Evolutionary conservation across 2,797 vertebrate species (phyloP), one percentile per base, ranked within the genome.

Genomic region (Threskiornis aethiopicus): DNA sequence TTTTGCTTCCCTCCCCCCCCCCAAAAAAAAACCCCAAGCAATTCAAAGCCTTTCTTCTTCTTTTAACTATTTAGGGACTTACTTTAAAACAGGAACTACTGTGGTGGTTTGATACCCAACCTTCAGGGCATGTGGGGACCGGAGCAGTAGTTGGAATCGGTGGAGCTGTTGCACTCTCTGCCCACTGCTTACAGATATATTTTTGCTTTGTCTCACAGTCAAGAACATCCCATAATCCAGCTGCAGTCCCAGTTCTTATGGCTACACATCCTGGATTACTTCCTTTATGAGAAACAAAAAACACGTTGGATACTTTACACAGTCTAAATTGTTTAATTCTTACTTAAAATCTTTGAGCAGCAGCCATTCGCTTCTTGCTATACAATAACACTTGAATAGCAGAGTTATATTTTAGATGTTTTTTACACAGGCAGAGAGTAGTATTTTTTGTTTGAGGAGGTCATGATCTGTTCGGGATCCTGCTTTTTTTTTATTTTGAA

Each of bases 221-320:
- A 84, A 99, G 85, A 57, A 99, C 98, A 93, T 99, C 98, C 99
- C 99, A 99, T 90, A 99, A 98, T 90, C 99, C 99, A 49, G 99
- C 99, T 75, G 98, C 98, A 47, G 82, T 72, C 55, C 99, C 99
- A 20, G 99, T 99, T 95, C 91, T 98, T 98, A 99, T 98, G n/a
- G 98, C 99, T 85, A 99, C 98, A n/a, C 99, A 99, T 51, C 99
- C 99, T 84, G 98, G 95, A 55, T 98, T 98, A 92, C 98, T 98
- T 91, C 98, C 99, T 99, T 98, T n/a, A 37, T 16, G 13, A 88
- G 26, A 42, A 54, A 52, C 9, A 83, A 66, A 89, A 92, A 73
- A 14, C 3, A 54, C 1, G 0, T 18, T 47, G 5, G 17, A 24
- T 65, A 42, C 52, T 66, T 93, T 83, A 57, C 57, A 33, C 17